Conservation (phyloP, 2,113 vertebrate species). For the Scytalopus superciliaris region DNA sequence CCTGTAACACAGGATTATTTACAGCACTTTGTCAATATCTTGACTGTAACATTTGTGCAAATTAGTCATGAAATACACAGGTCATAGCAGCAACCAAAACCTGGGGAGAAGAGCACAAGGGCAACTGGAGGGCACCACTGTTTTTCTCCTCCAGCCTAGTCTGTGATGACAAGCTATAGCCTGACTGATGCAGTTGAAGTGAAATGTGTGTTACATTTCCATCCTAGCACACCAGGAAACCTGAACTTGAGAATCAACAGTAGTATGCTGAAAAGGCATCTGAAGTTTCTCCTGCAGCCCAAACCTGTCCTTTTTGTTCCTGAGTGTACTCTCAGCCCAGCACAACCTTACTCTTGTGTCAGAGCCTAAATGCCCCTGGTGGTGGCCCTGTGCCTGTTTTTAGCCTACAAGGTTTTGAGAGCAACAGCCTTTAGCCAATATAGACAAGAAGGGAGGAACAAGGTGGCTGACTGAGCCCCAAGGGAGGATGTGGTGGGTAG, state of each 20-base stretch:
- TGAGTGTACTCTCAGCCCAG: neutral
- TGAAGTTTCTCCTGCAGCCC: neutral
- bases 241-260: neutral
- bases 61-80: neutral
- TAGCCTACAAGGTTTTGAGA: neutral
- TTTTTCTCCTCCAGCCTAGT: neutral
- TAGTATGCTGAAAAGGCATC: neutral
- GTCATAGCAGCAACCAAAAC: neutral
- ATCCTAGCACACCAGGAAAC: neutral
- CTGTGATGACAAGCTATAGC: neutral
- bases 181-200: neutral
- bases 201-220: neutral
- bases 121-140: neutral
- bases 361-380: rapidly evolving
- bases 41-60: neutral
- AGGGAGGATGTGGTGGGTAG: neutral
- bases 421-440: neutral
- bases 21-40: neutral
- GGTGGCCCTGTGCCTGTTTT: neutral
- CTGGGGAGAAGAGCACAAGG: neutral
- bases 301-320: neutral
- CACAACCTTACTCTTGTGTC: neutral
- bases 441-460: neutral
- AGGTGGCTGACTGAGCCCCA: neutral
- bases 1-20: neutral